Evolutionary conservation across 2,888 invertebrate genomes (phyloP).

Genomic region (Philonicus albiceps): DNA sequence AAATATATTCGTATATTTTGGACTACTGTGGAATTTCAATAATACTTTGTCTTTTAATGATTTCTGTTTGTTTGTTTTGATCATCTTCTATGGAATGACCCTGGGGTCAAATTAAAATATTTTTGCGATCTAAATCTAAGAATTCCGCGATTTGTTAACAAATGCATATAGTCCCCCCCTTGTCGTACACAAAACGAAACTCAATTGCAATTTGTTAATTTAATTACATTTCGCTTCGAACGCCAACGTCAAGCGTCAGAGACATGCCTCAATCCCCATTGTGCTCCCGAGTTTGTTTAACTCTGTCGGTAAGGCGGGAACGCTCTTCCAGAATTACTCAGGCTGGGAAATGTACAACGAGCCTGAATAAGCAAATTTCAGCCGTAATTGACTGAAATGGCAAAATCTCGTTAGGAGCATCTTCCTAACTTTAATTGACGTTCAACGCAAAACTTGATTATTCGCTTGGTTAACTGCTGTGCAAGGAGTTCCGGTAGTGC

Average conservation of each 20-base stretch:
- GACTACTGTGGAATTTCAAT: too few relatives aligned
- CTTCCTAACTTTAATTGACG: slow-evolving; percentile 42
- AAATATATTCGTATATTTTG: too few relatives aligned
- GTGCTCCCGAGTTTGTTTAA: not conserved
- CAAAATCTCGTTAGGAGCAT: slow-evolving; percentile 41
- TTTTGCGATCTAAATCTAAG: not conserved
- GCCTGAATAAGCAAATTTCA: slow-evolving; percentile 42
- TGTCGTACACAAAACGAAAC: not conserved
- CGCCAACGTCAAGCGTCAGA: slow-evolving; percentile 14
- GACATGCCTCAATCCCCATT: not conserved
- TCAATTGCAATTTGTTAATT: slow-evolving; percentile 21
- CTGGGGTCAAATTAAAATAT: not conserved
- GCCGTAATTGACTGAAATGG: slow-evolving; percentile 42
- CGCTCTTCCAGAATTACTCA: not conserved
- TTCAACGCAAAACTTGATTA: slow-evolving; percentile 41
- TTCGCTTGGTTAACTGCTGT: slow-evolving; percentile 37
- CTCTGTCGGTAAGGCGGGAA: not conserved
- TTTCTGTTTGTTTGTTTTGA: too few relatives aligned
- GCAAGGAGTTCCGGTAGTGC: not conserved
- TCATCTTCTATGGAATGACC: not conserved
- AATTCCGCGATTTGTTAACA: not conserved
- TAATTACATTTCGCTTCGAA: slow-evolving; percentile 4
- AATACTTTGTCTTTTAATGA: too few relatives aligned
- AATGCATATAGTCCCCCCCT: not conserved
- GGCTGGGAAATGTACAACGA: slow-evolving; percentile 16